Base-by-base conservation (phyloP, 2,797 vertebrate species). In the Streptopelia turtur region DNA sequence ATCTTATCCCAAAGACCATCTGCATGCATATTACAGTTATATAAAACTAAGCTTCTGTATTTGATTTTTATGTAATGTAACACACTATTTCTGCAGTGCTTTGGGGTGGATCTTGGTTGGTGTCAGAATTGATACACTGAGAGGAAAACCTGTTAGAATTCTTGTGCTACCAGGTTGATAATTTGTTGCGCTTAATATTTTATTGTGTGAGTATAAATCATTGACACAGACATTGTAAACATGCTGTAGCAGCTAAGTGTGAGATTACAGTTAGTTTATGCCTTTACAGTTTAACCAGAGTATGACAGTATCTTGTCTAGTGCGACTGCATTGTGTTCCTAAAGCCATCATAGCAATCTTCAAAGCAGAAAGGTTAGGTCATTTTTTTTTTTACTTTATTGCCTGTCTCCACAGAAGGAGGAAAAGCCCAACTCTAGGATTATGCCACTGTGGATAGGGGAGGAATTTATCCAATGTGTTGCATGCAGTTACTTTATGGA, bases 131-230 rank as follows among this genome's bases (percentile, higher is more conserved):
- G 39, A 90, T 77, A 86, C 20, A 45, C 47, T 76, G 64, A 72
- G 70, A 83, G 72, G 70, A 89, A 78, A 94, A 93, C 83, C 53
- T 87, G 83, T 93, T 81, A 85, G 83, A 95, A 41, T 89, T 52
- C 64, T 94, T 89, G 61, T 92, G 84, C 71, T 93, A 68, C 78
- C 41, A 50, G 65, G 23, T 83, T 95, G 92, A 59, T 90, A 70
- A 81, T 96, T 94, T 96, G 93, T 93, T 93, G 84, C 55, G 91
- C 63, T 96, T 78, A 95, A 97, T 97, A 93, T 96, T 97, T 97
- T 74, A 96, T 92, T 87, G 74, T 64, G 25, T 37, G 65, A 45
- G 41, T 85, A 89, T 86, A 91, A 87, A 88, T 94, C 88, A 84
- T 95, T 94, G 93, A 94, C 91, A 65, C 13, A 47, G 35, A 71